Base-by-base conservation (phyloP, 2,797 vertebrate genomes). In the Anguilla anguilla region DNA sequence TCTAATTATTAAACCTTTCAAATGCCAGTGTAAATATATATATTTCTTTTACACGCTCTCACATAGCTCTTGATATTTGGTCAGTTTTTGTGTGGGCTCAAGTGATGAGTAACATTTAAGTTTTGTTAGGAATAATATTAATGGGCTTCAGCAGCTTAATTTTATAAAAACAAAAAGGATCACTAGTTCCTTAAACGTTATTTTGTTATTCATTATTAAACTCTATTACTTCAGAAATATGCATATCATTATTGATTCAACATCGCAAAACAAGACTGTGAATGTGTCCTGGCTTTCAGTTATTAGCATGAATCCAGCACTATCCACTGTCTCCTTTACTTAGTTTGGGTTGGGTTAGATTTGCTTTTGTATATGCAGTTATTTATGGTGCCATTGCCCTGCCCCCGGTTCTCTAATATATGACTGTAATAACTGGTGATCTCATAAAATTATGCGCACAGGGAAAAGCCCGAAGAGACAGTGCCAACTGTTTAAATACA, bases 401-500 rank as follows among this genome's bases (percentile, higher is more conserved):
- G 79, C 25, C 7, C 7, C 46, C 4, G 79, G 19, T 46, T 81
- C 43, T 82, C 19, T 82, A 51, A 82, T 82, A 46, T 51, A 82
- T 2, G 46, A 51, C 46, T n/a, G 46, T 82, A 51, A 51, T 51
- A 39, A 22, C 17, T 15, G 35, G 15, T 35, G 31, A 81, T n/a
- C 79, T 51, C 46, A 43, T 81, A 17, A 81, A 81, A 81, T 81
- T 81, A 25, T 82, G 19, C 43, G 7, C 46, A 11, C 10, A 51
- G 19, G 46, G 79, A 82, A 51, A 46, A 51, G 35, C 83, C 83
- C 31, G 15, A 19, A 15, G 83, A 31, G 5, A 43, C 28, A 13
- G 53, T 31, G 55, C 83, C 83, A 84, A 31, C 51, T 59, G 83
- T 84, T 83, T 84, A 39, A 61, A 39, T 43, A 61, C 55, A 61